phyloP scores from a whole-genome alignment of 2,113 vertebrate genomes.

The Alethe castanea region DNA sequence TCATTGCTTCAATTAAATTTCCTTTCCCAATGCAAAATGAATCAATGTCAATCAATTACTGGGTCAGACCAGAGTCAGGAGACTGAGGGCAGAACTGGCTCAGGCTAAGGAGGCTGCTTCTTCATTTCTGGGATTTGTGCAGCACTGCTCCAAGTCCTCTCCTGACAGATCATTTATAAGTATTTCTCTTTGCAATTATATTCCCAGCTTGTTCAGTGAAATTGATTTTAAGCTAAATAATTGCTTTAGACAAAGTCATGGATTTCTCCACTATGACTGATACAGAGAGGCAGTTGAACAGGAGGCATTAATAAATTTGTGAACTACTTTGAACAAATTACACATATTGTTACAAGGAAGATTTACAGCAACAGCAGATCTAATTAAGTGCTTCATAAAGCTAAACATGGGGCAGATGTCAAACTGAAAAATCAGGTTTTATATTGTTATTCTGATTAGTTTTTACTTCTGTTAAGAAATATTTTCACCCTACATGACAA shows the following conservation, averaged over 20 bases:
- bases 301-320: neutral
- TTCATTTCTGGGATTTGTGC: neutral
- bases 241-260: neutral
- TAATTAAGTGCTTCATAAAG: constrained; percentile 12
- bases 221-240: constrained; percentile 5
- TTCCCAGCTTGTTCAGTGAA: neutral
- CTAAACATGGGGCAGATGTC: neutral
- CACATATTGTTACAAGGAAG: neutral
- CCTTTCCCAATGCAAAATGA: neutral
- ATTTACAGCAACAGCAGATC: neutral
- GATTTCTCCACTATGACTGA: neutral
- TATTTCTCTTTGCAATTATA: neutral
- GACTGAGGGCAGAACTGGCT: neutral
- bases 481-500: neutral
- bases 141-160: neutral
- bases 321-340: neutral
- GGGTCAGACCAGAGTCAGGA: neutral
- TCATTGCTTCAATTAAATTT: neutral
- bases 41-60: neutral
- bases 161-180: neutral
- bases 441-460: neutral
- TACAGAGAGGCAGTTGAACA: neutral
- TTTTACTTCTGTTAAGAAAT: neutral
- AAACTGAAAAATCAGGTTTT: neutral
- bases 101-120: neutral